Base-by-base conservation (phyloP, 2,888 invertebrate species). In the Euproctis similis region DNA sequence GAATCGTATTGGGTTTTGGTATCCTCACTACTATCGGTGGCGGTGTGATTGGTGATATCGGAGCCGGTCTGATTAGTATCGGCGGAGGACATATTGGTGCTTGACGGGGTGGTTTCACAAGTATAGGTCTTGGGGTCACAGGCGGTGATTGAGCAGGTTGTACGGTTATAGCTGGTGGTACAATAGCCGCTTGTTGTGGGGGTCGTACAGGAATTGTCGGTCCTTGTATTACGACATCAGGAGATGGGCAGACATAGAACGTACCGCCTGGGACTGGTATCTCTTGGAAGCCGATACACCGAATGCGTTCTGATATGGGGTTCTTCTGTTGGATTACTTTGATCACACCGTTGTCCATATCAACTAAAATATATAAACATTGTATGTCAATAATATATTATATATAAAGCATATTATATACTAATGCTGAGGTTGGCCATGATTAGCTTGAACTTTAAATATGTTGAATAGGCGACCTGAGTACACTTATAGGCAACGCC, bases 141-240 rank as follows among this genome's bases (percentile, higher is more conserved):
- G 70, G 62, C 0, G 46, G 37, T 1, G 48, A 12, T 0, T 39
- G 36, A 0, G 63, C 62, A 0, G 67, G 70, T 26, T 67, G 63
- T 1, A 72, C 46, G 0, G 51, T 54, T 1, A 71, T 36, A 0
- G 53, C 24, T 0, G 70, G 63, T 2, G 73, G 74, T 0, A 44
- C 51, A 31, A 73, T 68, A 0, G 74, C 50, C 1, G 34, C 31
- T 5, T 53, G 55, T 2, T 52, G 51, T 0, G 53, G 53, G 1
- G 71, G 74, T 3, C 56, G 49, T 13, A 77, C 62, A 2, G 74
- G 42, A 40, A 80, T 71, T 0, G 78, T 50, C 1, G 80, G 74
- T 0, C 76, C 75, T 21, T 74, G 75, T 36, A 80, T 68, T 30
- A 70, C 32, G 1, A 73, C 57, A 39, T 73, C 72, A 1, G 78